Evolutionary conservation across 2,797 vertebrate genomes (phyloP), one percentile per base, ranked within the genome.

Genomic region (Gobionotothen gibberifrons): DNA sequence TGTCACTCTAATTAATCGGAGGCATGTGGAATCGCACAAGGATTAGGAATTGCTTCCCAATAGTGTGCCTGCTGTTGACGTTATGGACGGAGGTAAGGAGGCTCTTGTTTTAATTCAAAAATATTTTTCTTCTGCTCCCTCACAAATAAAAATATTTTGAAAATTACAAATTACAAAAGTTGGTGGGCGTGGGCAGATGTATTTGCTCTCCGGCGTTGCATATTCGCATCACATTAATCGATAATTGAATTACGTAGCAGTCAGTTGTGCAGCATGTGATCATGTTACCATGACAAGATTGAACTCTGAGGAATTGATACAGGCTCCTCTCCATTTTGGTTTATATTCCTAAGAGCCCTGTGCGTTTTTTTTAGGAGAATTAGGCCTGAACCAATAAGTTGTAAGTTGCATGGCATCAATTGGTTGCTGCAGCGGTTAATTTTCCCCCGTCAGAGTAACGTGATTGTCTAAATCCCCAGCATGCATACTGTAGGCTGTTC

Each of bases 1-100:
- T 93, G 91, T 86, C 83, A 83, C 92, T 90, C 89, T 93, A 88
- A 93, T 93, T 95, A 92, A 94, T 90, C 94, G 87, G 94, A 94
- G 96, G 95, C 95, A 97, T 97, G 96, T 93, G 93, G 96, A 93
- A 93, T 84, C 89, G 90, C 87, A 89, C 80, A 79, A 86, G 94
- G 93, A 94, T 95, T 94, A 92, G 87, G 87, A 91, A 86, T 89
- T 83, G 93, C 93, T 89, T 95, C 82, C 89, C 92, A 84, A 90
- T 92, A 84, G 90, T 93, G 89, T 92, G 93, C 86, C 93, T 96
- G 93, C 94, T 97, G 91, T 93, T 97, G 92, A 94, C 95, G 95
- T 93, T 94, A 89, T 96, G 95, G 93, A 93, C 94, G 83, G 89
- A 96, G 96, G 96, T 97, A 95, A 94, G 93, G 58, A 54, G 58